Evolutionary conservation across 2,888 invertebrate genomes (phyloP).

Genomic region (Tinea pellionella): DNA sequence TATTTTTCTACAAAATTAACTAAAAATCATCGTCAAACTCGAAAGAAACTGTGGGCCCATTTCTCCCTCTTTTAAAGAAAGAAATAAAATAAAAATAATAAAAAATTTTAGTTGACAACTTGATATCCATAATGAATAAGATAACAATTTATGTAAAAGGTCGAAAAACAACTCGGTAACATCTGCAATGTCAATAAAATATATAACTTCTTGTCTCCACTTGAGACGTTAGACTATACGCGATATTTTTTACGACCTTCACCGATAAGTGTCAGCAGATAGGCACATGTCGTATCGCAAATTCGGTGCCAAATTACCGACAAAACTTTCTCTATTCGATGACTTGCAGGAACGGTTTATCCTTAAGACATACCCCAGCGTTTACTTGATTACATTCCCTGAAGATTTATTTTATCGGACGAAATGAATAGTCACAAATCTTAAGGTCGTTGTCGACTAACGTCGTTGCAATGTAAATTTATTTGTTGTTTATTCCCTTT

Average conservation of each 20-base stretch:
- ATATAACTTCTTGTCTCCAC: not conserved
- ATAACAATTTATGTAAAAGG: not conserved
- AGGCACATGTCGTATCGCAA: not conserved
- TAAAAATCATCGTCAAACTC: no score
- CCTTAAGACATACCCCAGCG: not conserved
- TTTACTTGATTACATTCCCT: not conserved
- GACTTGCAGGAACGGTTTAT: constrained; percentile 4
- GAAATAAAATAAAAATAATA: no score
- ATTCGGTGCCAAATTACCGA: not conserved
- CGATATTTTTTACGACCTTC: constrained; percentile 3
- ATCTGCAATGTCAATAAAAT: not conserved
- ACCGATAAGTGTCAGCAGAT: not conserved
- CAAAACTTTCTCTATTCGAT: not conserved
- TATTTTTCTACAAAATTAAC: no score
- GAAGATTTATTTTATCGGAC: not conserved
- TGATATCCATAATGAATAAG: not conserved
- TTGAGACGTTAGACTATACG: not conserved
- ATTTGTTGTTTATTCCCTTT: not conserved
- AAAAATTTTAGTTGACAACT: no score
- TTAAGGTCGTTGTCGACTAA: not conserved
- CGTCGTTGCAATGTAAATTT: not conserved
- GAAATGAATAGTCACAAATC: not conserved
- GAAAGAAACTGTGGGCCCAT: no score
- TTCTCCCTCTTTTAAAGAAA: no score
- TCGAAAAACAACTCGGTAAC: not conserved